Base-by-base conservation (phyloP, 2,888 invertebrate genomes). In the Antheraea assamensis region DNA sequence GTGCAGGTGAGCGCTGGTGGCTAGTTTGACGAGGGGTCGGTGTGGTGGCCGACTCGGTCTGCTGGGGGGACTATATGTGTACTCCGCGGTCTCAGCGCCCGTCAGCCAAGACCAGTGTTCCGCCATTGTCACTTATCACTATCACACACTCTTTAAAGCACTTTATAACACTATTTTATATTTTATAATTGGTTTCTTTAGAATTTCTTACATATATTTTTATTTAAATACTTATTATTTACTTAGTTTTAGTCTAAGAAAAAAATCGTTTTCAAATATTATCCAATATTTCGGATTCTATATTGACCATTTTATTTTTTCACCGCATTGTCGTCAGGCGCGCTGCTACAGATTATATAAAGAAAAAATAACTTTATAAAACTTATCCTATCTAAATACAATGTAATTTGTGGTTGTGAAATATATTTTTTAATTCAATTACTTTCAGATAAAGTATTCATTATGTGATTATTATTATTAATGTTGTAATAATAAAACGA, bases 31-130 rank as follows among this genome's bases (percentile, higher is more conserved):
- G 55, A 94, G 88, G 27, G 94, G 94, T 24, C 94, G 81, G 79
- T 94, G 94, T 1, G 94, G 94, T 1, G 94, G 92, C 19, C 92
- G 81, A 76, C 90, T 87, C 55, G 94, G 94, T 70, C 93, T 75
- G 21, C 88, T 88, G 13, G 94, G 94, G n/a, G 94, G 94, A 76
- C 93, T 94, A 87, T 94, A 93, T 0, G 92, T 94, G 82, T 93
- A 94, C 87, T 93, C 94, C 71, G 85, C 86, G 49, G 90, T 85
- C 79, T 88, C 89, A 3, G 85, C 81, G 10, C 92, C 92, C 72
- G 92, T 92, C 85, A 93, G 78, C 94, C 94, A 94, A 7, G 93
- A 93, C 93, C 93, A 93, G 83, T 94, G 94, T 55, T 94, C 93
- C 74, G 93, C 78, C 94, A 94, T 94, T 21, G 15, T 78, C 64